Base-by-base conservation (phyloP, 2,888 invertebrate species). In the Smittia aterrima region DNA sequence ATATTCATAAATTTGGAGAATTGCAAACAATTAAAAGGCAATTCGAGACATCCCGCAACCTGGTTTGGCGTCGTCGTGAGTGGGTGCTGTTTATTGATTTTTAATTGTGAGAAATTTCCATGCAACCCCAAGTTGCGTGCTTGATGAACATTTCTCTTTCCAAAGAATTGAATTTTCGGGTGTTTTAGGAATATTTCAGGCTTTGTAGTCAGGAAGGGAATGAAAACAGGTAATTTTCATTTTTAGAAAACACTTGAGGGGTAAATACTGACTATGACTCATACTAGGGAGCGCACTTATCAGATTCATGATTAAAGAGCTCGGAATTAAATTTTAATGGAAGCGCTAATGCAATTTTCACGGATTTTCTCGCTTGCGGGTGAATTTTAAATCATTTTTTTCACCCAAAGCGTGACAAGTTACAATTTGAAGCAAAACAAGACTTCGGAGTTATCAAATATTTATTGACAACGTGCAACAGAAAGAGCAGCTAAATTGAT, bases 1-100 rank as follows among this genome's bases (percentile, higher is more conserved):
- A 72, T 72, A 72, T 72, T 72, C 72, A 72, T 72, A 62, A 62
- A 58, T 72, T 38, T 62, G 16, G 62, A 72, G 72, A 32, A 27
- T 32, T 62, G 62, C 72, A 62, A 58, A 58, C 58, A 3, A 11
- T 13, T 47, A 47, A 47, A 47, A 2, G 47, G 47, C 68, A 70
- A 70, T 72, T 40, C 13, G 16, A 70, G 53, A 18, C 53, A 71
- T 9, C 70, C 70, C 54, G 13, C 18, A 22, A n/a, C 18, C 13
- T 18, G 20, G 2, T 22, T 58, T 13, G 22, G 7, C 22, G 6
- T 62, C 38, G 3, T 40, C 20, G 40, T 68, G n/a, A n/a, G 38
- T 32, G 25, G 24, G 67, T 18, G 41, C 40, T 22, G n/a, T 53
- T 70, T 54, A 70, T 70, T 54, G 70, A 70, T 70, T 70, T 70